Evolutionary conservation across 2,888 invertebrate species (phyloP).

Genomic region (Idaea biselata): DNA sequence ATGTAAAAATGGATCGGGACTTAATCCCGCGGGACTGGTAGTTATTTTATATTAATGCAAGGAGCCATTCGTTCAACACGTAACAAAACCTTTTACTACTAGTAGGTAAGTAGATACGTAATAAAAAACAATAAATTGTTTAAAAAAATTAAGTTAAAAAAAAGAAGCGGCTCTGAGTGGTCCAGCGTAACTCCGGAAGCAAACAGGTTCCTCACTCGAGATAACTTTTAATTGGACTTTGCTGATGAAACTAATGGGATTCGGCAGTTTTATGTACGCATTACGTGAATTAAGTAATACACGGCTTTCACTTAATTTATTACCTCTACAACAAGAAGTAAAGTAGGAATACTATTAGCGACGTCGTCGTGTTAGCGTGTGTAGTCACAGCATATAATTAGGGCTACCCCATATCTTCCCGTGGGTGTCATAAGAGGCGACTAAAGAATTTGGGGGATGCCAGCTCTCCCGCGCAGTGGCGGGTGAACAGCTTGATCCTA

Average conservation of each 20-base stretch:
- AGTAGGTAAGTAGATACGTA: conserved; percentile 27
- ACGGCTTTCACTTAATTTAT: conserved; percentile 64
- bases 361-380: too few species aligned
- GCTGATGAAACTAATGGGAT: conserved; percentile 7
- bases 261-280: conserved; percentile 47
- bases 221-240: conserved; percentile 67
- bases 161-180: conserved; percentile 39
- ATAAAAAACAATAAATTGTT: conserved; percentile 51
- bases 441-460: too few species aligned
- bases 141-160: not conserved
- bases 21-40: too few species aligned
- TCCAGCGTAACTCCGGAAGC: conserved; percentile 77
- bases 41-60: too few species aligned
- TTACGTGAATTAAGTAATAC: conserved; percentile 66
- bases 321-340: conserved; percentile 28
- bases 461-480: too few species aligned
- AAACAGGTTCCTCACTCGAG: conserved; percentile 63
- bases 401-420: too few species aligned
- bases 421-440: too few species aligned
- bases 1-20: too few species aligned
- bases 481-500: too few species aligned
- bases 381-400: too few species aligned
- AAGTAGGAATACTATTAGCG: not conserved
- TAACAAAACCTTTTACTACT: too few species aligned
- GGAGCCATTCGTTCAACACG: too few species aligned